Evolutionary conservation across 1,140 invertebrate species (phyloP).

Genomic region (Diachasma alloeum): DNA sequence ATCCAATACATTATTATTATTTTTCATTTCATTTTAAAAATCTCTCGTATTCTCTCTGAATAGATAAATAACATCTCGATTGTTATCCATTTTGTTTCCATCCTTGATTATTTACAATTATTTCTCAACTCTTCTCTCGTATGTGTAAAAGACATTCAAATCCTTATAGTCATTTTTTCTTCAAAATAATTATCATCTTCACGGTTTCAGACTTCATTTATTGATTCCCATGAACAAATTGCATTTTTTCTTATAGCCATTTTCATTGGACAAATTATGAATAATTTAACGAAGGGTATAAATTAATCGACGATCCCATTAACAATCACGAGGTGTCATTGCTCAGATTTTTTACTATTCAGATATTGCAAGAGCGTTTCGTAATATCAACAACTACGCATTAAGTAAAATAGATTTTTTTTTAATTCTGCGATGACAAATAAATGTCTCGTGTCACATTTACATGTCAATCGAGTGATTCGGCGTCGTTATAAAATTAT

Average conservation of each 20-base stretch:
- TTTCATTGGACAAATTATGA: not conserved
- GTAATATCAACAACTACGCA: conserved; percentile 29
- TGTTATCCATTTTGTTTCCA: conserved; percentile 9
- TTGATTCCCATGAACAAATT: conserved; percentile 10
- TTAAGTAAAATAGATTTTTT: conserved; percentile 55
- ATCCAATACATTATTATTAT: conserved; percentile 24
- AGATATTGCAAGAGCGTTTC: conserved; percentile 19
- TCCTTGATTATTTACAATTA: conserved; percentile 46
- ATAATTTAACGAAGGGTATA: not conserved
- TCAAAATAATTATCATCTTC: not conserved
- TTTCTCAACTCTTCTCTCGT: conserved; percentile 23
- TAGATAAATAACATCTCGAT: conserved; percentile 43
- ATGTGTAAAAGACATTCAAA: conserved; percentile 38
- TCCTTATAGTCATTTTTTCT: conserved; percentile 31
- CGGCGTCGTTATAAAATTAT: conserved; percentile 29
- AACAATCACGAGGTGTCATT: conserved; percentile 20
- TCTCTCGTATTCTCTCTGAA: conserved; percentile 27
- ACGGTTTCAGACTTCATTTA: not conserved
- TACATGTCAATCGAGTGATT: conserved; percentile 21
- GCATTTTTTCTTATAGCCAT: not conserved
- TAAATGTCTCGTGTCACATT: not conserved
- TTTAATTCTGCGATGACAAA: conserved; percentile 25
- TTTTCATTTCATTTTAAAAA: conserved; percentile 1
- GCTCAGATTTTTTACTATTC: conserved; percentile 18
- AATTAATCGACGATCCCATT: not conserved